Evolutionary conservation across 2,888 invertebrate genomes (phyloP).

Genomic region (Lochmaea crataegi): DNA sequence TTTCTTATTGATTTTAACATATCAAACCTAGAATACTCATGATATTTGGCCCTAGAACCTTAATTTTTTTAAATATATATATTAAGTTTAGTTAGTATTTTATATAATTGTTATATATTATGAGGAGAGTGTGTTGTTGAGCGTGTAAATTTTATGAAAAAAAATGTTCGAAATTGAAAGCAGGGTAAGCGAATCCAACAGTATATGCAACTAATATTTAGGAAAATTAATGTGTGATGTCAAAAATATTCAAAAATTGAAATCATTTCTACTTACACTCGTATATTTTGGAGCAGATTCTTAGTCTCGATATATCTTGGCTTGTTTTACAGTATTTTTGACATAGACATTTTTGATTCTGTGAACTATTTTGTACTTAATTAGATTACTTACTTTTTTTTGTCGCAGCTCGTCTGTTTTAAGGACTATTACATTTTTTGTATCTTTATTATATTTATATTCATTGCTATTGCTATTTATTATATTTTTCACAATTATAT

Average conservation of each 20-base stretch:
- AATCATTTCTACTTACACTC: too few species aligned
- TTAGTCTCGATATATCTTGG: too few species aligned
- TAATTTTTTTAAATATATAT: conserved; percentile 36
- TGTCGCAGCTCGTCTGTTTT: conserved; percentile 32
- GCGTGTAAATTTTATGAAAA: conserved; percentile 39
- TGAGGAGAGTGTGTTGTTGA: conserved; percentile 38
- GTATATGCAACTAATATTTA: conserved; percentile 15
- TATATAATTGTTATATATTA: conserved; percentile 42
- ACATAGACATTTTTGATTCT: neutral
- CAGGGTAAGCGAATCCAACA: conserved; percentile 25
- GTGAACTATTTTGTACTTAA: conserved; percentile 34
- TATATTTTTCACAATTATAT: conserved; percentile 22
- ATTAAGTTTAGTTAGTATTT: conserved; percentile 41
- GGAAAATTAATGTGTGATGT: neutral
- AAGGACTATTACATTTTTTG: conserved; percentile 27
- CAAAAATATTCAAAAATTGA: conserved; percentile 6
- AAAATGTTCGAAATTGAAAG: conserved; percentile 30
- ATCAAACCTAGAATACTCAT: conserved; percentile 21
- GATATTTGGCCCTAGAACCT: conserved; percentile 40
- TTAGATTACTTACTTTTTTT: conserved; percentile 25
- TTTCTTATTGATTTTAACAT: conserved; percentile 3
- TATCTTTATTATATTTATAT: conserved; percentile 34
- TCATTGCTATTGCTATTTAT: conserved; percentile 35
- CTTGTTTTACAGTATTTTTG: conserved; percentile 5
- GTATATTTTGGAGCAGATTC: too few species aligned